These are phyloP conservation scores for Propsilocerus akamusi DNA, from an alignment of 1,140 invertebrate genomes.

Conservation along the genomic window DNA sequence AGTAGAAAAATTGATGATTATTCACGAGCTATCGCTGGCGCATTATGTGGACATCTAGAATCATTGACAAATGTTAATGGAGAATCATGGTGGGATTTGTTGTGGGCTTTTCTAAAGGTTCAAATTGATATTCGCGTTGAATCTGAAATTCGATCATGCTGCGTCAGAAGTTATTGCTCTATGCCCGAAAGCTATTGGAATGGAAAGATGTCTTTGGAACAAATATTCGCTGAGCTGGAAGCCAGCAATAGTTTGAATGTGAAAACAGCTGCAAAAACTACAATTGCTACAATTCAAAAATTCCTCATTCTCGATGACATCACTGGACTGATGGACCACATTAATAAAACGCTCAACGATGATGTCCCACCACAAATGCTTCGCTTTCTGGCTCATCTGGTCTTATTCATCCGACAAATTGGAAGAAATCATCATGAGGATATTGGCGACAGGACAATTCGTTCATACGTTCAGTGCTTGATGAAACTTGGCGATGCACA, in stretches of 20 bases:
- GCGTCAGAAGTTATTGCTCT: constrained; percentile 29
- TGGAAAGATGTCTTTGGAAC: constrained; percentile 47
- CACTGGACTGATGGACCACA: constrained; percentile 35
- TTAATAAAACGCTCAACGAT: constrained; percentile 28
- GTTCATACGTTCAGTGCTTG: constrained; percentile 45
- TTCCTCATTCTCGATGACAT: constrained; percentile 57
- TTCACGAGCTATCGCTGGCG: constrained; percentile 49
- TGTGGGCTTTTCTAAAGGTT: constrained; percentile 75
- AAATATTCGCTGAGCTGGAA: constrained; percentile 45
- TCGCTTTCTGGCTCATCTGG: constrained; percentile 66
- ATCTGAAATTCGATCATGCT: constrained; percentile 30
- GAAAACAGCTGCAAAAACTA: constrained; percentile 29
- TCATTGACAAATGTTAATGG: constrained; percentile 50
- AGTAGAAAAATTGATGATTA: constrained; percentile 32
- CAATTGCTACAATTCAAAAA: constrained; percentile 54
- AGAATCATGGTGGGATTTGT: constrained; percentile 66
- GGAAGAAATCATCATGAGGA: constrained; percentile 47
- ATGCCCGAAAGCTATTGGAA: constrained; percentile 66
- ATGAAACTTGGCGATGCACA: constrained; percentile 54
- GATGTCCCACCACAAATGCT: constrained; percentile 29
- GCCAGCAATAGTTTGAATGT: constrained; percentile 32
- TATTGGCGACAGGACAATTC: constrained; percentile 50
- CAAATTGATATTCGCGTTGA: constrained; percentile 76
- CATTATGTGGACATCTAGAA: constrained; percentile 66
- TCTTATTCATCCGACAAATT: constrained; percentile 62